Evolutionary conservation across 2,113 vertebrate genomes (phyloP), one percentile per base, ranked within the genome.

Genomic region (Hiodon alosoides): DNA sequence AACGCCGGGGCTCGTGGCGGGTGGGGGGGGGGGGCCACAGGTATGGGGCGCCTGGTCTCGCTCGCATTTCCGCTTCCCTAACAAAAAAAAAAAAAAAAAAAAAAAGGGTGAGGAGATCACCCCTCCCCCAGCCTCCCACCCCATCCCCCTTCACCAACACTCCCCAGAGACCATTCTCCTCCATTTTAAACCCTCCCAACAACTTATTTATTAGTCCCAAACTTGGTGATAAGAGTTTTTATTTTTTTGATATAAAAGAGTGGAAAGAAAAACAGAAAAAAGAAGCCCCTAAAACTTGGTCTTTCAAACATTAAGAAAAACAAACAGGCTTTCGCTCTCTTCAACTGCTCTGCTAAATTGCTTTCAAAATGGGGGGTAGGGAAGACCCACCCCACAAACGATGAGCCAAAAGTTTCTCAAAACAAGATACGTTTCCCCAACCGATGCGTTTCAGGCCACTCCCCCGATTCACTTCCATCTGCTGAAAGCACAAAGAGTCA

Each of bases 41-140:
- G 83, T 83, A 82, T 85, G 83, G 66, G 48, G 67, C n/a, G 68
- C 77, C 68, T 73, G 8, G 73, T 77, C 71, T 77, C 77, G 50
- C 74, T 79, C 72, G 75, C 76, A 69, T 78, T 73, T 78, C 71
- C 73, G 66, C 76, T 67, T 62, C 64, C 48, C 53, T 11, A 60
- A 16, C 71, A 73, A 73, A 64, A 73, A 69, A 77, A n/a, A n/a
- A n/a, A n/a, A n/a, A n/a, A n/a, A 72, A 55, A 67, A 70, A 67
- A 31, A 31, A 31, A 31, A 31, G 76, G 73, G 76, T 58, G 67
- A 73, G 65, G 50, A 46, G 73, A 5, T 47, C 9, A 48, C 60
- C 67, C 58, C 65, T 55, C 71, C 58, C 69, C 60, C 67, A 61
- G 46, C 58, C 58, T 67, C 81, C 58, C 61, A 72, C 70, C 64